These are phyloP conservation scores for Mus minutoides DNA, from an alignment of 2,797 vertebrate species.

Conservation along the genomic window DNA sequence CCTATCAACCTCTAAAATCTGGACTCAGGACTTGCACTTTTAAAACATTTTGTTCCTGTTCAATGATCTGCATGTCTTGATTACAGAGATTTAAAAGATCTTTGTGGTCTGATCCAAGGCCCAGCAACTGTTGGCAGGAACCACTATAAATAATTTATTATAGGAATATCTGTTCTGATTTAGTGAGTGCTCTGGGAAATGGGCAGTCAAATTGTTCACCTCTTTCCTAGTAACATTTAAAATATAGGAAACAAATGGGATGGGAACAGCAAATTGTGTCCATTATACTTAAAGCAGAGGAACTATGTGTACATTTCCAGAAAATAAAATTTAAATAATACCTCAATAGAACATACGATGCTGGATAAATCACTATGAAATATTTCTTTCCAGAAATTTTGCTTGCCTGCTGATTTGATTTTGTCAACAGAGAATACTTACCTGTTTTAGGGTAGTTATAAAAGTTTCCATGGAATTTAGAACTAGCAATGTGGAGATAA, in stretches of 20 bases:
- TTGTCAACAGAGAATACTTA: background rate
- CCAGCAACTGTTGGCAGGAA: background rate
- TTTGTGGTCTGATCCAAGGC: background rate
- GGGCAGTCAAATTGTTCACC: slow-evolving; percentile 36
- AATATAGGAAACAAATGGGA: slow-evolving; percentile 43
- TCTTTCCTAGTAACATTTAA: slow-evolving; percentile 31
- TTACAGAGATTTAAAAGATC: background rate
- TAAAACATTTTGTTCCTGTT: slow-evolving; percentile 1
- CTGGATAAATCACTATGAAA: background rate
- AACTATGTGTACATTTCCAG: slow-evolving; percentile 16
- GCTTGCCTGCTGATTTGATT: background rate
- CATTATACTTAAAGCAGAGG: background rate
- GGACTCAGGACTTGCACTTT: background rate
- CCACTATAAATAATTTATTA: slow-evolving; percentile 50
- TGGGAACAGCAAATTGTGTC: slow-evolving; percentile 12
- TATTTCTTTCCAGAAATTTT: background rate
- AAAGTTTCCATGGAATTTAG: background rate
- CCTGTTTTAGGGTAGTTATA: background rate
- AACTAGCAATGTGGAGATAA: background rate
- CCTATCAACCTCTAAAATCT: background rate
- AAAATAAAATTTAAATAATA: slow-evolving; percentile 40
- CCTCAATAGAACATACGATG: background rate
- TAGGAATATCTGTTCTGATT: slow-evolving; percentile 33
- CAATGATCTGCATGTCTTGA: background rate
- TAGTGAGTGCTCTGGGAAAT: slow-evolving; percentile 41